phyloP scores from a whole-genome alignment of 2,797 vertebrate species.

The Moxostoma hubbsi region DNA sequence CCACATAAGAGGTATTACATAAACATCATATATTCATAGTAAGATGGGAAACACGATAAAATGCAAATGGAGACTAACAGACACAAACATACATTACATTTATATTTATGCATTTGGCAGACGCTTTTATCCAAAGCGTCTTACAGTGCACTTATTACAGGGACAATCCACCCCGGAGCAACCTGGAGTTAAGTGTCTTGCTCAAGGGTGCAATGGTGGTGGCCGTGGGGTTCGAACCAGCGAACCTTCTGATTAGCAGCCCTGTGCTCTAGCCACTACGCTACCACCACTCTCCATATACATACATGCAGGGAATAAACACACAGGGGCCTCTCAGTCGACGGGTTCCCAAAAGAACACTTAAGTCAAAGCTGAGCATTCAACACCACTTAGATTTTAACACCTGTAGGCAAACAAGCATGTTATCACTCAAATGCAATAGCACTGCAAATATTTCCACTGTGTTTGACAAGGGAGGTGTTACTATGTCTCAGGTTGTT shows the following conservation, averaged over 20 bases:
- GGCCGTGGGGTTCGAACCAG: no score
- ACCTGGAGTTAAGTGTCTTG: no score
- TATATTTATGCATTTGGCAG: no score
- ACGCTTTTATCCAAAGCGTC: no score
- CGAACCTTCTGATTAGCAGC: no score
- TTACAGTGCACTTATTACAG: no score
- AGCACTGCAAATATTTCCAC: constrained; percentile 37
- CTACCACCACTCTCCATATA: no score
- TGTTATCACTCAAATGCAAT: constrained; percentile 37
- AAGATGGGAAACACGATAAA: constrained; percentile 1
- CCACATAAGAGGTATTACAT: not conserved
- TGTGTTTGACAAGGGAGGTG: constrained; percentile 60
- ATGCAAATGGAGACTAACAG: not conserved
- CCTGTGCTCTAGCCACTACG: no score
- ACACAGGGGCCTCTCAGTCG: constrained; percentile 3
- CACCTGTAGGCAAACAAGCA: constrained; percentile 42
- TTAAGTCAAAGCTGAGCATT: constrained; percentile 4
- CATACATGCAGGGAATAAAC: not conserved
- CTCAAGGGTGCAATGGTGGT: no score
- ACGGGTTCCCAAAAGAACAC: constrained; percentile 14
- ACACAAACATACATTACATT: not conserved
- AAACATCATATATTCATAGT: constrained; percentile 16
- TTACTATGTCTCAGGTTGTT: constrained; percentile 26
- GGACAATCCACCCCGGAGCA: no score
- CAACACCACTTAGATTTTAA: constrained; percentile 24